Percentiles rank a stretch among this genome's conserved stretches.
Evolutionary conservation across 2,113 vertebrate genomes (phyloP).

Genomic region (Phrynocephalus versicolor): DNA sequence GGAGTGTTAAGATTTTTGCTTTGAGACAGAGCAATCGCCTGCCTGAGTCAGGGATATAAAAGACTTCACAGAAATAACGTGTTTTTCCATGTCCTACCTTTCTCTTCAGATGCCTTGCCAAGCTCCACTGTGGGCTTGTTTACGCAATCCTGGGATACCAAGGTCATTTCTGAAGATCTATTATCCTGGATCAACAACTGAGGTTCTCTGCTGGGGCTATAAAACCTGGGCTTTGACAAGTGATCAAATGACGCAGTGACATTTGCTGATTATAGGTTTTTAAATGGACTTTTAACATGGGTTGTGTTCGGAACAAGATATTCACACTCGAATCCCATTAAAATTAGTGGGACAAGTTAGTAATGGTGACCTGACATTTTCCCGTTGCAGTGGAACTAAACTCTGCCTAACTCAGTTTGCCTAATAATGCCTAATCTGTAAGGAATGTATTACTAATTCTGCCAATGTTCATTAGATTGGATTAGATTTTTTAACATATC

Average conservation of each 20-base stretch:
- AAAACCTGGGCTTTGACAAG: background rate
- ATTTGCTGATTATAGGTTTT: background rate
- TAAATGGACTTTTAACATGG: background rate
- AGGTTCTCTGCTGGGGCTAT: background rate
- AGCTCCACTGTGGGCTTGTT: constrained; percentile 34
- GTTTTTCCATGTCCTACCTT: constrained; percentile 42
- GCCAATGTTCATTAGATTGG: background rate
- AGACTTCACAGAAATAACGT: constrained; percentile 41
- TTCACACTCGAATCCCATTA: background rate
- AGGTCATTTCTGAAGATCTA: constrained; percentile 18
- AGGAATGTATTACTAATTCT: too few relatives aligned
- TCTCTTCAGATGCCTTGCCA: constrained; percentile 32
- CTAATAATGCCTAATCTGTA: too few relatives aligned
- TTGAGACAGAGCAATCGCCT: constrained; percentile 32
- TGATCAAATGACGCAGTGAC: background rate
- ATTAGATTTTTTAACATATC: background rate
- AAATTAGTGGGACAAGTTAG: background rate
- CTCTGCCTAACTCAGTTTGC: too few relatives aligned
- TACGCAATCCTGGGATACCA: constrained; percentile 27
- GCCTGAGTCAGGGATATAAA: constrained; percentile 37
- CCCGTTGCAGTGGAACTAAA: background rate
- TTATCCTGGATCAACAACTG: constrained; percentile 3
- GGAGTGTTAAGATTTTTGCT: constrained; percentile 37
- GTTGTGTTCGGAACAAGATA: background rate
- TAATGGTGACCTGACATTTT: background rate